Evolutionary conservation across 2,113 vertebrate species (phyloP).

Genomic region (Nestor notabilis): DNA sequence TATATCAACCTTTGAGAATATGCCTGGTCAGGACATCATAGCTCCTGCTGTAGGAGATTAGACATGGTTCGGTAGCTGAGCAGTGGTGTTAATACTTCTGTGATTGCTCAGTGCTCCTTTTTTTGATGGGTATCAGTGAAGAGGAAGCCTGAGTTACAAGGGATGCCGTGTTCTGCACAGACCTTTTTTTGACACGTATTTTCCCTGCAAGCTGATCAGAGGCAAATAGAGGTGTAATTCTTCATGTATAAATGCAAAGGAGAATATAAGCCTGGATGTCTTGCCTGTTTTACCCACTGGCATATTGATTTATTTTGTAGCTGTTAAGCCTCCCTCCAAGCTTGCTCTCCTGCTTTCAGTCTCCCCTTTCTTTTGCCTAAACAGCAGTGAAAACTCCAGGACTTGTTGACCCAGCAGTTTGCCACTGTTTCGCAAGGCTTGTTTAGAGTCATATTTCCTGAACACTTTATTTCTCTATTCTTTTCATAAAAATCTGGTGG

Average conservation of each 20-base stretch:
- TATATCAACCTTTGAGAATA: not conserved
- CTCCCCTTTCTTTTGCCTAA: not conserved
- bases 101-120: not conserved
- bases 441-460: not conserved
- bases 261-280: not conserved
- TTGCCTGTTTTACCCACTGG: not conserved
- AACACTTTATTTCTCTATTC: not conserved
- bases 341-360: not conserved
- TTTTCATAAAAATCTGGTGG: not conserved
- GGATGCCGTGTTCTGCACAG: not conserved
- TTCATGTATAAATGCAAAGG: not conserved
- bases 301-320: not conserved
- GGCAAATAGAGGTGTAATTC: not conserved
- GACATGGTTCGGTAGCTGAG: not conserved
- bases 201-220: not conserved
- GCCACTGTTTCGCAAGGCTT: not conserved
- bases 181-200: not conserved
- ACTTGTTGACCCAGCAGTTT: not conserved
- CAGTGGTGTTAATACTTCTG: not conserved
- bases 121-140: not conserved
- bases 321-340: not conserved
- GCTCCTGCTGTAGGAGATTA: not conserved
- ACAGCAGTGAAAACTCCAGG: not conserved
- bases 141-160: not conserved
- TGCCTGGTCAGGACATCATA: not conserved